These are phyloP conservation scores for Drosophila subsilvestris DNA, from an alignment of 2,888 invertebrate species.

Conservation along the genomic window DNA sequence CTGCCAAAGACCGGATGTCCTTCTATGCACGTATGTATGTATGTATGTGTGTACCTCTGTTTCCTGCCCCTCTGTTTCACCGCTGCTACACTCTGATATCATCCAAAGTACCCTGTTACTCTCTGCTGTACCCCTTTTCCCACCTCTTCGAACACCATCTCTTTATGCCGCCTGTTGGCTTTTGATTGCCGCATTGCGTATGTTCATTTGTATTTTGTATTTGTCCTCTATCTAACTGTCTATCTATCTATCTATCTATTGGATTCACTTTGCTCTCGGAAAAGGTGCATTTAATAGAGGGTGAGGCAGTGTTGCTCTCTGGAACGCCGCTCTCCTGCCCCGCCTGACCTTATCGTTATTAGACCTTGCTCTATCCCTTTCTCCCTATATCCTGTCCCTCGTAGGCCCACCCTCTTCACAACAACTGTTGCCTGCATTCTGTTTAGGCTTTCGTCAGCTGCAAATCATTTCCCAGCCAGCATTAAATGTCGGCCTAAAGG, in stretches of 20 bases:
- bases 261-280: slow-evolving; percentile 3
- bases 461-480: slow-evolving; percentile 57
- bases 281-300: not conserved
- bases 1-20: slow-evolving; percentile 75
- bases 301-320: not conserved
- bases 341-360: not conserved
- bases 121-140: slow-evolving; percentile 5
- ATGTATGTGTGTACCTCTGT: slow-evolving; percentile 13
- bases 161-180: slow-evolving; percentile 51
- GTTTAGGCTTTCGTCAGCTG: slow-evolving; percentile 60
- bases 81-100: not conserved
- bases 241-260: slow-evolving; percentile 15
- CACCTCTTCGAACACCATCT: slow-evolving; percentile 10
- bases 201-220: slow-evolving; percentile 66
- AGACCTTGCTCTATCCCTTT: not conserved
- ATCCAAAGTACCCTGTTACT: slow-evolving; percentile 22
- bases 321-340: not conserved
- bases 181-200: slow-evolving; percentile 78
- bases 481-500: slow-evolving; percentile 54
- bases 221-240: slow-evolving; percentile 15
- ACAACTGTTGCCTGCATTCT: slow-evolving; percentile 28
- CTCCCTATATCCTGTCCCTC: not conserved
- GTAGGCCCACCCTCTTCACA: slow-evolving; percentile 2
- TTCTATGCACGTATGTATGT: slow-evolving; percentile 30
- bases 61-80: not conserved